A percentile compares a stretch with the other conserved stretches of the same genome.
Conservation (phyloP, 2,888 invertebrate genomes). For the Nymphalis urticae region DNA sequence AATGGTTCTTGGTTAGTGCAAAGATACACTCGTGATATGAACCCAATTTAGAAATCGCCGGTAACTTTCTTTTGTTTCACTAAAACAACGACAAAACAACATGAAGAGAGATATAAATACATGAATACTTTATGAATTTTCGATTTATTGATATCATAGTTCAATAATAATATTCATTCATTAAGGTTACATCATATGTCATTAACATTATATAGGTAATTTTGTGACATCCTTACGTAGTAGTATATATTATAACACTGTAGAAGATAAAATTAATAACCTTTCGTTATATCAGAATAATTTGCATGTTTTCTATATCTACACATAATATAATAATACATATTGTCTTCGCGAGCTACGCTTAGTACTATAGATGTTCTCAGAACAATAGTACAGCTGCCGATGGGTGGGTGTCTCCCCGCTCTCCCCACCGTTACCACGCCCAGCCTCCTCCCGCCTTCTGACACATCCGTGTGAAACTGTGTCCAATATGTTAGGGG, state of each 20-base stretch:
- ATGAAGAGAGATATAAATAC: no score
- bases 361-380: slow-evolving; percentile 50
- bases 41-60: no score
- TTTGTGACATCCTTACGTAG: no score
- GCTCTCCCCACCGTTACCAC: slow-evolving; percentile 53
- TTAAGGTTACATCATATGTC: no score
- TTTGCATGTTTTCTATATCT: neutral
- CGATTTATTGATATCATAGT: no score
- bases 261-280: no score
- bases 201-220: no score
- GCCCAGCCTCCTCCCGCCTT: slow-evolving; percentile 61
- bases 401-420: slow-evolving; percentile 61
- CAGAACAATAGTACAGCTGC: slow-evolving; percentile 65
- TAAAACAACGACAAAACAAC: neutral
- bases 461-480: slow-evolving; percentile 73
- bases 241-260: no score
- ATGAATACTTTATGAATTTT: no score
- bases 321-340: slow-evolving; percentile 4
- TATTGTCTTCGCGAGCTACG: slow-evolving; percentile 22
- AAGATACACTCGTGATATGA: neutral
- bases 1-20: slow-evolving; percentile 34
- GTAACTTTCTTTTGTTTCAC: neutral
- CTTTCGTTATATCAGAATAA: neutral
- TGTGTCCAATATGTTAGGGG: slow-evolving; percentile 61
- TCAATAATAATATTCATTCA: no score